Base-by-base conservation (phyloP, 2,888 invertebrate species). In the Eudasyphora cyanicolor region DNA sequence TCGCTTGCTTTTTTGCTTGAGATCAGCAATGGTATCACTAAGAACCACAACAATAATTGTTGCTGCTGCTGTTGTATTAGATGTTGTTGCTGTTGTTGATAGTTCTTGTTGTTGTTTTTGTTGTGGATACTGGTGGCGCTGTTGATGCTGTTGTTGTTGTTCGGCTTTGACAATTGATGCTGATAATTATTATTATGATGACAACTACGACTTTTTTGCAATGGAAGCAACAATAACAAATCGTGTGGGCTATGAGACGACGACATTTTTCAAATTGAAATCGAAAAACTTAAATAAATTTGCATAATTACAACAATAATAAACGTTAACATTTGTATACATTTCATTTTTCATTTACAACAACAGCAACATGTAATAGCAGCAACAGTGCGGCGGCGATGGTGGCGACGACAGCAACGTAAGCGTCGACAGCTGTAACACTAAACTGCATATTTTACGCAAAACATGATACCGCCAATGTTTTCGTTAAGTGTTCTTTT, bases 181-280 rank as follows among this genome's bases (percentile, higher is more conserved):
- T 67, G 42, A 42, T 42, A 19, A 64, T 38, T 21, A n/a, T n/a
- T n/a, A n/a, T n/a, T n/a, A n/a, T n/a, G n/a, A 42, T 42, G 42
- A 90, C 90, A 89, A 90, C 89, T 89, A 91, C 87, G 88, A 90
- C 89, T 89, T 86, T 84, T 81, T 89, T 89, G 90, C 90, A 89
- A 87, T 89, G 89, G 87, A 89, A 90, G 91, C 90, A 90, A 89
- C 91, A 90, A 89, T 88, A 90, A 90, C 90, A 89, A 89, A 89
- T 88, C 88, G 90, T 69, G 75, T 73, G 60, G 49, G 67, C 78
- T 84, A 84, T 79, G 67, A 88, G 89, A 90, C 91, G 90, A 90
- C 90, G 91, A 90, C 90, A 90, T 90, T 90, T 90, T 90, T 90
- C 90, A 90, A 90, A 89, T 91, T 91, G 90, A 90, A 90, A 90